phyloP scores from a whole-genome alignment of 2,797 vertebrate species.

The Echeneis naucrates region DNA sequence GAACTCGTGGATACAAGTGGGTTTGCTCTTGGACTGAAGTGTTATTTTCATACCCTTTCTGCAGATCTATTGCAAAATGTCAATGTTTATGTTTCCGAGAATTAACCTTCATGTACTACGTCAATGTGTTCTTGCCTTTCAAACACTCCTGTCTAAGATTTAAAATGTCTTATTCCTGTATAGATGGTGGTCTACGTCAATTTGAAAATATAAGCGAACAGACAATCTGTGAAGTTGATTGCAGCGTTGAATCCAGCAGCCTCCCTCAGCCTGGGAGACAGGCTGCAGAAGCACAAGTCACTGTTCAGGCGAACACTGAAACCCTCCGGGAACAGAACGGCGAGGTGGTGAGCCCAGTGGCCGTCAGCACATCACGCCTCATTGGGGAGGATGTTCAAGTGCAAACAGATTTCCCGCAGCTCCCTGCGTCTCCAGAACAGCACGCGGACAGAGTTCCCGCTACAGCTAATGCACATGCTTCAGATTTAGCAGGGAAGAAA shows the following conservation, averaged over 20 bases:
- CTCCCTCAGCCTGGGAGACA: slow-evolving; percentile 38
- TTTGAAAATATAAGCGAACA: slow-evolving; percentile 40
- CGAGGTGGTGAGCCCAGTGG: slow-evolving; percentile 24
- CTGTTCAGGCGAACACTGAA: slow-evolving; percentile 52
- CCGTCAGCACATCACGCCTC: slow-evolving; percentile 38
- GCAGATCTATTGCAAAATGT: neutral
- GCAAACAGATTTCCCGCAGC: slow-evolving; percentile 62
- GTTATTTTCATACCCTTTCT: neutral
- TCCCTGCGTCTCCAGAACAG: slow-evolving; percentile 39
- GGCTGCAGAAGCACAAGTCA: slow-evolving; percentile 60
- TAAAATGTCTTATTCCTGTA: slow-evolving; percentile 5
- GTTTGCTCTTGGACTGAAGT: slow-evolving; percentile 30
- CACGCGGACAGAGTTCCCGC: slow-evolving; percentile 16
- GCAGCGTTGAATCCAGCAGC: slow-evolving; percentile 24
- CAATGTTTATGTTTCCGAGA: neutral
- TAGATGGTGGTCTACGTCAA: slow-evolving; percentile 47
- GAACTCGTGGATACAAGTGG: slow-evolving; percentile 56
- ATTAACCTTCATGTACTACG: neutral
- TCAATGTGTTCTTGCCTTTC: neutral
- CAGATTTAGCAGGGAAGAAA: slow-evolving; percentile 59
- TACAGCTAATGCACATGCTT: neutral
- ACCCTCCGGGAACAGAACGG: slow-evolving; percentile 41
- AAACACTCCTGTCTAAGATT: slow-evolving; percentile 3
- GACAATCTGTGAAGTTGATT: slow-evolving; percentile 35
- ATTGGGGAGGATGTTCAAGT: slow-evolving; percentile 61